phyloP scores from a whole-genome alignment of 2,797 vertebrate species.

The Bradypodion pumilum region DNA sequence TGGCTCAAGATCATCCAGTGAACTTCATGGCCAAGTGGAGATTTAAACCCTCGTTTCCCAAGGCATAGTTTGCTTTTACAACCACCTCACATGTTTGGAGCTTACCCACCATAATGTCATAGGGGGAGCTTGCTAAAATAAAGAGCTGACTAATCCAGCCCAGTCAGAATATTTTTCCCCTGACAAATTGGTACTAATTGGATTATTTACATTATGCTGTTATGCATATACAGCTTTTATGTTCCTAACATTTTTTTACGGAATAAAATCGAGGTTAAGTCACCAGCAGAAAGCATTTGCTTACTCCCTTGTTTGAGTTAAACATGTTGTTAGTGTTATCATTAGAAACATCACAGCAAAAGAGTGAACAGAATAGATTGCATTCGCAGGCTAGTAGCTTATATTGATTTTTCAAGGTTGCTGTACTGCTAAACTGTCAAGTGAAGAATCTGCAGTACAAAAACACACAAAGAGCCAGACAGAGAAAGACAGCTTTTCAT shows the following conservation, averaged over 20 bases:
- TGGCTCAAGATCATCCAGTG: background rate
- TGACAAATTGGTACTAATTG: background rate
- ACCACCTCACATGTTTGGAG: background rate
- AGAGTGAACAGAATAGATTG: conserved; percentile 19
- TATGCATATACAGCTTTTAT: background rate
- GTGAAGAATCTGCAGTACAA: conserved; percentile 4
- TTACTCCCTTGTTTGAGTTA: background rate
- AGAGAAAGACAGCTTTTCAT: background rate
- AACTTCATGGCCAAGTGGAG: background rate
- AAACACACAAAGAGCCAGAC: background rate
- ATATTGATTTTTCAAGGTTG: conserved; percentile 17
- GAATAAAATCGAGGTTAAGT: conserved; percentile 3
- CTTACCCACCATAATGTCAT: background rate
- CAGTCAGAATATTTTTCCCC: background rate
- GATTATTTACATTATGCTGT: conserved; percentile 8
- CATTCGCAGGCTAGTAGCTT: conserved; percentile 13
- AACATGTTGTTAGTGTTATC: conserved; percentile 11
- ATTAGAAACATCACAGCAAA: conserved; percentile 12
- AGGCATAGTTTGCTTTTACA: background rate
- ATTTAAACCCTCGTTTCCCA: background rate
- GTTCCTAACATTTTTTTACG: conserved; percentile 1
- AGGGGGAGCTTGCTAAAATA: no score
- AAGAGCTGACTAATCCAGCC: background rate
- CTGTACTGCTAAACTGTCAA: background rate
- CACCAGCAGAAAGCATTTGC: conserved; percentile 8